These are phyloP conservation scores for Pangasianodon hypophthalmus DNA, from an alignment of 2,113 vertebrate genomes.

Conservation along the genomic window DNA sequence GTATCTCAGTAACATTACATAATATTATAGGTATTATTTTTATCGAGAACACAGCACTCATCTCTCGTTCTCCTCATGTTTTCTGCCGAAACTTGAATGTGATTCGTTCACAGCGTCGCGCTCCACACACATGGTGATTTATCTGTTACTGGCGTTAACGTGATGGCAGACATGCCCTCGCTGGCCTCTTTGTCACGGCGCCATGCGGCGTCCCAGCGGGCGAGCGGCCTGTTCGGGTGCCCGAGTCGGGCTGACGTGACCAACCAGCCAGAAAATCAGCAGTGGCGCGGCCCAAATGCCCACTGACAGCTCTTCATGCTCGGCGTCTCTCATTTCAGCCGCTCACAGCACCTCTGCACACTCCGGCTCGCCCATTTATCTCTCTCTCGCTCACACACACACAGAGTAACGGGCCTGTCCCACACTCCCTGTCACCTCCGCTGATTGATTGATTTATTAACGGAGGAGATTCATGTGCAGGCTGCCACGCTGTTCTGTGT, in stretches of 20 bases:
- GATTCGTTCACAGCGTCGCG: constrained; percentile 1
- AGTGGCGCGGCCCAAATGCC: constrained; percentile 40
- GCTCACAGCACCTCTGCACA: constrained; percentile 20
- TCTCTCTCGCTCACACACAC: constrained; percentile 42
- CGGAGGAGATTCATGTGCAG: constrained; percentile 18
- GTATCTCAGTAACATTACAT: neutral
- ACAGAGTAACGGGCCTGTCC: constrained; percentile 46
- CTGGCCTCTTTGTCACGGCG: constrained; percentile 28
- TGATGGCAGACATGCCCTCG: constrained; percentile 45
- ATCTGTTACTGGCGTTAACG: constrained; percentile 28
- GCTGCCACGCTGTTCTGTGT: neutral
- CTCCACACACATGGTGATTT: constrained; percentile 42
- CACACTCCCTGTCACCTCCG: constrained; percentile 35
- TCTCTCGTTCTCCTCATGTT: neutral
- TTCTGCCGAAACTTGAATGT: neutral
- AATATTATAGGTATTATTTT: too few species aligned
- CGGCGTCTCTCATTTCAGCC: constrained; percentile 35
- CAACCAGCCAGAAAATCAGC: constrained; percentile 58
- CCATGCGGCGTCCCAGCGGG: constrained; percentile 36
- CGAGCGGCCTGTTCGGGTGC: constrained; percentile 29
- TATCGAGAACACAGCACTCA: neutral
- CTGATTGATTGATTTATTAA: constrained; percentile 54
- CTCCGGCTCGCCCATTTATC: constrained; percentile 46
- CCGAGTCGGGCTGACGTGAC: constrained; percentile 43
- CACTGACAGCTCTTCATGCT: constrained; percentile 57